A percentile compares a stretch with the other conserved stretches of the same genome.
Evolutionary conservation across 2,797 vertebrate species (phyloP).

Genomic region (Sebastes trivittatus): DNA sequence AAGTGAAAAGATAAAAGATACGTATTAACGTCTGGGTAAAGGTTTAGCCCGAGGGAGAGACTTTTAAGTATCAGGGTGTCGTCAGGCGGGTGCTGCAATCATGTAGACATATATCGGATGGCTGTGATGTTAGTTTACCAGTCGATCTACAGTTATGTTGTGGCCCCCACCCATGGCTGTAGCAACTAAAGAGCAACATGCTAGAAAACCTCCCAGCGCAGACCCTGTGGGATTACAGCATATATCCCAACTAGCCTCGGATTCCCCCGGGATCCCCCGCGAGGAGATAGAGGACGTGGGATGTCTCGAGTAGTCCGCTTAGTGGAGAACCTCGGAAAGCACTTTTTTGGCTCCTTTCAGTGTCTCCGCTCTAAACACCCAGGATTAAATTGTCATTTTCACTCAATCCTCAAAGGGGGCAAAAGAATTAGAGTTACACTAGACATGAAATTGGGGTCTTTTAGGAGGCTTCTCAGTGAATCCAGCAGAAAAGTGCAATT

Average conservation of each 20-base stretch:
- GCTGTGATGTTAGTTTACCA: conserved; percentile 1
- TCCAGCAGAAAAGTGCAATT: conserved; percentile 18
- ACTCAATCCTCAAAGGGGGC: conserved; percentile 9
- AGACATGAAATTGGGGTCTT: conserved; percentile 29
- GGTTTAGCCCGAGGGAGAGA: not conserved
- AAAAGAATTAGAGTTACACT: conserved; percentile 13
- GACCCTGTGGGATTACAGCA: conserved; percentile 37
- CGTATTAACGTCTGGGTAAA: not conserved
- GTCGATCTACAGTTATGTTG: not conserved
- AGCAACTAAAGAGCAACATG: not conserved
- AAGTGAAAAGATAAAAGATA: not conserved
- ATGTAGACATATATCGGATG: not conserved
- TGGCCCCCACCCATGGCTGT: not conserved
- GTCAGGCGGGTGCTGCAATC: not conserved
- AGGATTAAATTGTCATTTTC: conserved; percentile 33
- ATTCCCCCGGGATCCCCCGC: conserved; percentile 1
- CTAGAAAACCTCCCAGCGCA: not conserved
- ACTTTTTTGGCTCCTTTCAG: not conserved
- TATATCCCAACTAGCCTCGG: conserved; percentile 4
- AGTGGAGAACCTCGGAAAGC: not conserved
- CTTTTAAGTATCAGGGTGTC: not conserved
- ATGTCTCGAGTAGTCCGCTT: conserved; percentile 1
- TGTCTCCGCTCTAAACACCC: conserved; percentile 6
- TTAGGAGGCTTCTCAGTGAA: conserved; percentile 8
- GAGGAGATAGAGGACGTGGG: not conserved